Evolutionary conservation across 2,888 invertebrate species (phyloP).

Genomic region (Polietes domitor): DNA sequence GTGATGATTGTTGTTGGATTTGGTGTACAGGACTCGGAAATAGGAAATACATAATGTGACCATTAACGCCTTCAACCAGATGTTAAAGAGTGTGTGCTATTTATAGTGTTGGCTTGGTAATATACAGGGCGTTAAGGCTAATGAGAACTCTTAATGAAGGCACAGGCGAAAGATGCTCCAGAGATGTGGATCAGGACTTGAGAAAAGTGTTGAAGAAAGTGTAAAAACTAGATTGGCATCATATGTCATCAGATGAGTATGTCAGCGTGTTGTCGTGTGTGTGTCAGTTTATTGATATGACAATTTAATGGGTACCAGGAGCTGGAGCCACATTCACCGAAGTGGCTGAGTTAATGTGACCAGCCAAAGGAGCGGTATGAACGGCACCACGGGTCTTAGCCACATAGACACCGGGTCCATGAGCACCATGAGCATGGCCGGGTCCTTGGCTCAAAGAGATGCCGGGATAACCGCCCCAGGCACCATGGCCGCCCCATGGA

Average conservation of each 20-base stretch:
- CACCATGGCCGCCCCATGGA: slow-evolving; percentile 78
- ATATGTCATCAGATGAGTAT: slow-evolving; percentile 12
- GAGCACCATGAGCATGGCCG: slow-evolving; percentile 69
- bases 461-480: slow-evolving; percentile 75
- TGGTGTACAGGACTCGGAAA: slow-evolving; percentile 57
- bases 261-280: not conserved
- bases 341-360: slow-evolving; percentile 79
- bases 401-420: slow-evolving; percentile 77
- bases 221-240: slow-evolving; percentile 16
- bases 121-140: not conserved
- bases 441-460: slow-evolving; percentile 77
- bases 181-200: slow-evolving; percentile 1
- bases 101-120: too few relatives aligned
- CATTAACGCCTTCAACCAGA: not conserved
- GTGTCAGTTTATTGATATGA: not conserved
- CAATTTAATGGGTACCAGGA: slow-evolving; percentile 75
- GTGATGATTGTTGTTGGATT: slow-evolving; percentile 69
- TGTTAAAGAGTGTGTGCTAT: slow-evolving; percentile 12
- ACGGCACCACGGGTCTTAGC: slow-evolving; percentile 80
- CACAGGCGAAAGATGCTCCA: not conserved
- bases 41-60: not conserved
- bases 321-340: slow-evolving; percentile 79
- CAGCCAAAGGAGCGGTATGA: slow-evolving; percentile 79
- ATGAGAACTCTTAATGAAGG: not conserved
- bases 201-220: not conserved